Evolutionary conservation across 2,888 invertebrate species (phyloP).

Genomic region (Gandaritis pyraliata): DNA sequence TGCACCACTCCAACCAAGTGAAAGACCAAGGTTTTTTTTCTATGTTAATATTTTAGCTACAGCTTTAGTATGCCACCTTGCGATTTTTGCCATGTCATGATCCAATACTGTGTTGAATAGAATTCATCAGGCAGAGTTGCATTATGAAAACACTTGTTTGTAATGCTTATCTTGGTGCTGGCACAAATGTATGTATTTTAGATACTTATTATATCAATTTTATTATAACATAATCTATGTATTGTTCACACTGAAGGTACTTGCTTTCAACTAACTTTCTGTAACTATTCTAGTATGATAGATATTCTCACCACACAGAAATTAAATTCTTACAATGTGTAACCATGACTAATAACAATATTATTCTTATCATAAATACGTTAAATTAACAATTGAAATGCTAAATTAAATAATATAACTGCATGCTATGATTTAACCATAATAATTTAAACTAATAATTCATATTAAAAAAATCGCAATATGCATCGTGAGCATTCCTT

Average conservation of each 20-base stretch:
- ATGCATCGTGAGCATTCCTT: constrained; percentile 66
- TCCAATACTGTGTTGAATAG: constrained; percentile 41
- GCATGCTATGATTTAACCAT: constrained; percentile 14
- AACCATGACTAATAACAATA: too few species aligned
- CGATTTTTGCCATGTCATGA: constrained; percentile 69
- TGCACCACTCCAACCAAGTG: constrained; percentile 80
- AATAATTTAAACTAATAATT: constrained; percentile 30
- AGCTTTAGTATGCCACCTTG: constrained; percentile 69
- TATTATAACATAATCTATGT: constrained; percentile 2
- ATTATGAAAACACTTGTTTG: constrained; percentile 23
- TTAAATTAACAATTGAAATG: neutral
- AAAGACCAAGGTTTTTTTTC: constrained; percentile 83
- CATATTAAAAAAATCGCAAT: constrained; percentile 73
- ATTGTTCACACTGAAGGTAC: neutral
- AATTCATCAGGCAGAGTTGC: constrained; percentile 14
- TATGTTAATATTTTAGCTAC: constrained; percentile 59
- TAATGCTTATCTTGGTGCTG: constrained; percentile 30
- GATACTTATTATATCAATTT: neutral
- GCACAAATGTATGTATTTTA: constrained; percentile 9
- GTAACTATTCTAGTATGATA: neutral
- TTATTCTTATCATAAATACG: too few species aligned
- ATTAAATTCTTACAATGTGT: too few species aligned
- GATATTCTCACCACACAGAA: too few species aligned
- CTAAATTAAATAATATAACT: constrained; percentile 7
- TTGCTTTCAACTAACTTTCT: neutral